A percentile compares a stretch with the other conserved stretches of the same genome.
Conservation (phyloP, 2,113 vertebrate species). For the Chionomys nivalis region DNA sequence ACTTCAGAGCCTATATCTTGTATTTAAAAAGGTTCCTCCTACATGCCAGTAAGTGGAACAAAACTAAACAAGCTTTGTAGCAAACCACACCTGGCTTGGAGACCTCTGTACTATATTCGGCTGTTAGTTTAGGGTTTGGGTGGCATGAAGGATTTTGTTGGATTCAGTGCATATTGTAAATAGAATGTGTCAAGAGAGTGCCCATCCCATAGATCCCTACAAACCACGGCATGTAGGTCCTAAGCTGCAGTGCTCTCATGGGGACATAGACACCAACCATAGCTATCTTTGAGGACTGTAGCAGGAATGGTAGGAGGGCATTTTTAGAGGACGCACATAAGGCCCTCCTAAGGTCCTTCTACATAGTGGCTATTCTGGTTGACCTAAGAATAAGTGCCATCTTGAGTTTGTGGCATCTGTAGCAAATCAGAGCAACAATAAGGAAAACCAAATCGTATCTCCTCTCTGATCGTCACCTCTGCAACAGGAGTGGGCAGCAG, state of each 20-base stretch:
- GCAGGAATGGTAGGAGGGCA: accelerated
- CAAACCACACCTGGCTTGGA: not conserved
- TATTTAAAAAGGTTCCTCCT: not conserved
- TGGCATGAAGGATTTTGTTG: not conserved
- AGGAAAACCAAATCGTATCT: not conserved
- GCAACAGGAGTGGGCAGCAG: not conserved
- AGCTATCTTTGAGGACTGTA: not conserved
- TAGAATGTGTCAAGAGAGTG: not conserved
- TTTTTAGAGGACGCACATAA: not conserved
- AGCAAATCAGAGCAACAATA: not conserved
- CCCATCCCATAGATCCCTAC: too few species aligned
- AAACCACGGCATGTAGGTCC: not conserved
- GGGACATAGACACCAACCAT: not conserved
- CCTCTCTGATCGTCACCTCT: not conserved
- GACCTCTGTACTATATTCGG: not conserved
- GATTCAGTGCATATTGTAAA: not conserved
- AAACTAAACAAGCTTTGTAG: not conserved
- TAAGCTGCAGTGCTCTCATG: not conserved
- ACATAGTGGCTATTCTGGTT: not conserved
- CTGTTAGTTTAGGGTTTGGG: not conserved
- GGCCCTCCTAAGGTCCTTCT: not conserved
- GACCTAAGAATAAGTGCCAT: not conserved
- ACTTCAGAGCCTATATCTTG: not conserved
- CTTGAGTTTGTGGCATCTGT: not conserved
- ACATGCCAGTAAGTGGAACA: not conserved